A percentile compares a stretch with the other conserved stretches of the same genome.
Conservation (phyloP, 2,888 invertebrate species). For the Sphaerophoria taeniata region DNA sequence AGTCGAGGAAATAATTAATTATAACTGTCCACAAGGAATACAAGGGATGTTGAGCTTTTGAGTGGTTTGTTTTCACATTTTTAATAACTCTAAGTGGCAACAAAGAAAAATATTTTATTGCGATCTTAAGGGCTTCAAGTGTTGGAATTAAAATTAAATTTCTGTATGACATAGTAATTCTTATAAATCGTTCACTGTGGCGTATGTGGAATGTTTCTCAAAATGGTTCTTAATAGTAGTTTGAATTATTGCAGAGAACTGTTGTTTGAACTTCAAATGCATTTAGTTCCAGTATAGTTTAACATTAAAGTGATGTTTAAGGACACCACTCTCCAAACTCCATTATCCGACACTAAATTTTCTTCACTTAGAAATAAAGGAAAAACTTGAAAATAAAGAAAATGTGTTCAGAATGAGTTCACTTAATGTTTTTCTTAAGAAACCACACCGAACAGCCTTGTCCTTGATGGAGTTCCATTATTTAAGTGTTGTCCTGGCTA, state of each 20-base stretch:
- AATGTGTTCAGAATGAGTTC: constrained; percentile 38
- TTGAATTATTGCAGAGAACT: too few relatives aligned
- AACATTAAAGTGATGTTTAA: too few relatives aligned
- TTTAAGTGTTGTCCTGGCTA: constrained; percentile 17
- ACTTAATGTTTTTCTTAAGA: constrained; percentile 27
- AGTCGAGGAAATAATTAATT: constrained; percentile 17
- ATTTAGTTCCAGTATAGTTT: neutral
- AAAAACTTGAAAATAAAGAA: constrained; percentile 15
- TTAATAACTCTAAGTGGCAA: neutral
- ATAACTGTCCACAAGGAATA: neutral
- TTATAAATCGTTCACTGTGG: too few relatives aligned
- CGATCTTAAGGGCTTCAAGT: too few relatives aligned
- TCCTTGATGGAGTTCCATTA: constrained; percentile 40
- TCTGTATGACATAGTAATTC: too few relatives aligned
- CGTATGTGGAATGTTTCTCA: too few relatives aligned
- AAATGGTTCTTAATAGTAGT: too few relatives aligned
- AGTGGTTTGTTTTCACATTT: neutral
- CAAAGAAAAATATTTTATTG: neutral
- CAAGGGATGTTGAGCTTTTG: neutral
- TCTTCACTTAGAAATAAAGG: constrained; percentile 11
- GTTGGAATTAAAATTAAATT: too few relatives aligned
- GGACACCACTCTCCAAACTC: neutral
- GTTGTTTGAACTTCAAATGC: too few relatives aligned
- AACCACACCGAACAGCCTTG: constrained; percentile 34
- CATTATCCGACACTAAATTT: constrained; percentile 23